Base-by-base conservation (phyloP, 2,797 vertebrate species). In the Cuniculus paca region DNA sequence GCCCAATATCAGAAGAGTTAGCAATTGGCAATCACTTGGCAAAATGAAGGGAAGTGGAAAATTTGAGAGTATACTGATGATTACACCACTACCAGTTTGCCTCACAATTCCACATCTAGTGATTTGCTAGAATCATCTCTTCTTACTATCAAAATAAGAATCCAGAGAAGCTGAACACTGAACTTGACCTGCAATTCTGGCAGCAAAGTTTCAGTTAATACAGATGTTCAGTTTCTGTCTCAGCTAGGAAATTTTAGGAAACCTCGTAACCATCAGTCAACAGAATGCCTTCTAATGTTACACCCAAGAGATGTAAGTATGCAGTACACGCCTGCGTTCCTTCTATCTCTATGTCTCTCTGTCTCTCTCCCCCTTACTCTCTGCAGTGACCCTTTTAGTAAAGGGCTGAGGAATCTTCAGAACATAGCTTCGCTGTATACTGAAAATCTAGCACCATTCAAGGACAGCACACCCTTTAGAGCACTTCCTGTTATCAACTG, bases 401-500 rank as follows among this genome's bases (percentile, higher is more conserved):
- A 84, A 82, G 77, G 0, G 72, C 80, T 28, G 68, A 95, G 16
- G 90, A 90, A 95, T 78, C 74, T 95, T 2, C 58, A 92, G 70
- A 85, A 96, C 77, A 2, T 90, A 98, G 89, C 92, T 91, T 92
- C 93, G 92, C 84, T 84, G 50, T 75, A 87, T 39, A 58, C 42
- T 9, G 34, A 97, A 65, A 95, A 93, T 61, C 74, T 52, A 78
- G 56, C 84, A 63, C 72, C 56, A n/a, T 42, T 74, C 56, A 74
- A 82, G 92, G 84, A 82, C 96, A 95, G 80, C 81, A 90, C 92
- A 90, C 74, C 0, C 84, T 72, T 88, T 91, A 97, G 97, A 97
- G 61, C 88, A 60, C 97, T 97, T 91, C 70, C 90, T 97, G 81
- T 95, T 98, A 96, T 96, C 97, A 95, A 96, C 89, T 81, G 7